Conservation (phyloP, 2,797 vertebrate genomes). For the Schizopygopsis malacanthus region DNA sequence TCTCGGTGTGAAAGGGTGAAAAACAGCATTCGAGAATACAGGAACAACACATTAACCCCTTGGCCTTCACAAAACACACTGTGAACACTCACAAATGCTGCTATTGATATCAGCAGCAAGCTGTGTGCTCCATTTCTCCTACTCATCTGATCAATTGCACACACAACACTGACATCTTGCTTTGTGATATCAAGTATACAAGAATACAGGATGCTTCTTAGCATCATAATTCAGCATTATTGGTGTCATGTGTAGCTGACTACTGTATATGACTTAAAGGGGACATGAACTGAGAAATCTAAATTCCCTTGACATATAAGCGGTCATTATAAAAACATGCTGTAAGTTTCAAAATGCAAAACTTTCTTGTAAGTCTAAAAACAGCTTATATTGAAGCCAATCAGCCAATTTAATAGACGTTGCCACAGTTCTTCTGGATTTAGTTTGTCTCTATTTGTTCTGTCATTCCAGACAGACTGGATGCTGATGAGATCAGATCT, state of each 20-base stretch:
- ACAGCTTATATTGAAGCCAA: too few species aligned
- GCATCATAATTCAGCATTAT: conserved; percentile 11
- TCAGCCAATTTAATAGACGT: too few species aligned
- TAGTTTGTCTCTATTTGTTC: too few species aligned
- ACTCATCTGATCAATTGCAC: conserved; percentile 21
- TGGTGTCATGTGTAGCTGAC: background rate
- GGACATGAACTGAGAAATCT: background rate
- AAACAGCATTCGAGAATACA: conserved; percentile 8
- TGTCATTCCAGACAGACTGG: too few species aligned
- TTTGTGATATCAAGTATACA: conserved; percentile 17
- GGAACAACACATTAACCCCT: conserved; percentile 48
- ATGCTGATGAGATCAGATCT: too few species aligned
- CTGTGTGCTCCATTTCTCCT: conserved; percentile 33
- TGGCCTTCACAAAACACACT: conserved; percentile 33
- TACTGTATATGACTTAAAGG: background rate
- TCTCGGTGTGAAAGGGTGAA: conserved; percentile 37
- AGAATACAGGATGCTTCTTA: background rate
- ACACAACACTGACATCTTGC: background rate
- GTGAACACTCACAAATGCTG: conserved; percentile 8
- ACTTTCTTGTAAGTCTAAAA: background rate
- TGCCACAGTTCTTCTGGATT: too few species aligned
- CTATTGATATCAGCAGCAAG: conserved; percentile 17
- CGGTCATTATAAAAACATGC: background rate
- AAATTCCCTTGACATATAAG: background rate
- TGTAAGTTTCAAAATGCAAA: background rate